Conservation (phyloP, 2,888 invertebrate genomes). For the Drosophila paracracens region DNA sequence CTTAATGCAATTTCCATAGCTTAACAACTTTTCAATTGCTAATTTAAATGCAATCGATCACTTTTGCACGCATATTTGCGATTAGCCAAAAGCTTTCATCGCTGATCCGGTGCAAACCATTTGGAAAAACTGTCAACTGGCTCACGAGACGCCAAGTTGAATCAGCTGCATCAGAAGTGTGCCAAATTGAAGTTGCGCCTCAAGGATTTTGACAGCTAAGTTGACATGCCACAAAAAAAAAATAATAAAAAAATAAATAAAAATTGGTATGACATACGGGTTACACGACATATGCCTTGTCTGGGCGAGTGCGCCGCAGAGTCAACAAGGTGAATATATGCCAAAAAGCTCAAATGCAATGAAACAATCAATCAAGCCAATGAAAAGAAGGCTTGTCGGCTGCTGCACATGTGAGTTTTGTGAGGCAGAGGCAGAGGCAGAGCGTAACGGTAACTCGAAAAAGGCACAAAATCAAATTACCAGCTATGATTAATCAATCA, state of each 20-base stretch:
- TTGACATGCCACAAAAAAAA: slow-evolving; percentile 49
- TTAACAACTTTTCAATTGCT: slow-evolving; percentile 7
- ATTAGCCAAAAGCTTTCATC: slow-evolving; percentile 48
- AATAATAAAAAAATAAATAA: neutral
- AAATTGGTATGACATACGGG: slow-evolving; percentile 26
- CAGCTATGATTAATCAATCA: slow-evolving; percentile 80
- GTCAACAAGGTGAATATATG: slow-evolving; percentile 70
- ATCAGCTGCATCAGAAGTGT: slow-evolving; percentile 61
- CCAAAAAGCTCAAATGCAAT: slow-evolving; percentile 74
- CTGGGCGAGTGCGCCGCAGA: slow-evolving; percentile 26
- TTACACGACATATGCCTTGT: slow-evolving; percentile 60
- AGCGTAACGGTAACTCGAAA: slow-evolving; percentile 69
- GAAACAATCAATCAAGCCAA: slow-evolving; percentile 77
- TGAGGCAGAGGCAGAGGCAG: neutral
- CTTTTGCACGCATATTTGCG: slow-evolving; percentile 17
- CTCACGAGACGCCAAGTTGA: slow-evolving; percentile 27
- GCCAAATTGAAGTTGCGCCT: slow-evolving; percentile 45
- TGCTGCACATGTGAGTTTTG: slow-evolving; percentile 16
- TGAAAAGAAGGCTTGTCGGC: slow-evolving; percentile 68
- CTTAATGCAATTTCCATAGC: neutral
- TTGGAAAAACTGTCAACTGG: slow-evolving; percentile 62
- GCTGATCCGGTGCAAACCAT: slow-evolving; percentile 22
- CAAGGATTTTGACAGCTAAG: slow-evolving; percentile 61
- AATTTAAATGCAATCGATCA: slow-evolving; percentile 32
- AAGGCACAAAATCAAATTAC: slow-evolving; percentile 81